A percentile compares a stretch with the other conserved stretches of the same genome.
Conservation (phyloP, 2,888 invertebrate genomes). For the Glomeris marginata region DNA sequence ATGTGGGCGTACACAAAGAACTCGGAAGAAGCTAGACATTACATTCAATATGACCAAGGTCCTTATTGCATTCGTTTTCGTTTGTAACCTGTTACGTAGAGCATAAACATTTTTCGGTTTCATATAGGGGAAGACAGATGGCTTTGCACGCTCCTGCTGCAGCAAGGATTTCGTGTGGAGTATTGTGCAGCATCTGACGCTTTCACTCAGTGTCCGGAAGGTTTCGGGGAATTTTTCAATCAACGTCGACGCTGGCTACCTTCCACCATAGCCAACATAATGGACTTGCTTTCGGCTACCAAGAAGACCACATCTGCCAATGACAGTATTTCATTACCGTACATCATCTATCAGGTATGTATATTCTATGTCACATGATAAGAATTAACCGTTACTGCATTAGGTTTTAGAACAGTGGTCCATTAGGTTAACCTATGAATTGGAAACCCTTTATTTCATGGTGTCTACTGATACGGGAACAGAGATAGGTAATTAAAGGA, state of each 20-base stretch:
- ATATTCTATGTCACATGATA: background rate
- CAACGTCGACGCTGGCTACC: slow-evolving; percentile 42
- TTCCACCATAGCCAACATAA: slow-evolving; percentile 41
- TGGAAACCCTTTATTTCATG: too few species aligned
- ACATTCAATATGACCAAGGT: slow-evolving; percentile 98
- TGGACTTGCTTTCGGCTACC: slow-evolving; percentile 36
- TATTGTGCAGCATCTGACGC: slow-evolving; percentile 34
- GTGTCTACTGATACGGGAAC: too few species aligned
- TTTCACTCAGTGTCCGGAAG: slow-evolving; percentile 37
- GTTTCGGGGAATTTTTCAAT: slow-evolving; percentile 40
- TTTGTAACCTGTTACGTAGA: too few species aligned
- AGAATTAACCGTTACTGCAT: slow-evolving; percentile 2
- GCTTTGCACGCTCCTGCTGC: slow-evolving; percentile 39
- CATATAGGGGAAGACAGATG: slow-evolving; percentile 33
- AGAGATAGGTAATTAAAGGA: too few species aligned
- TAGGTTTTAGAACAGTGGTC: too few species aligned
- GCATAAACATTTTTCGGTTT: too few species aligned
- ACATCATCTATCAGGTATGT: slow-evolving; percentile 26
- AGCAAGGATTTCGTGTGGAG: slow-evolving; percentile 35
- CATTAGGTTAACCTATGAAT: too few species aligned
- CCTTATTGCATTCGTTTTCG: slow-evolving; percentile 15
- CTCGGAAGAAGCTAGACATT: slow-evolving; percentile 88
- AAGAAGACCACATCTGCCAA: slow-evolving; percentile 34
- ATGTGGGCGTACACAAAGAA: slow-evolving; percentile 86
- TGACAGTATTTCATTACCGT: slow-evolving; percentile 36